A percentile compares a stretch with the other conserved stretches of the same genome.
These are phyloP conservation scores for Blomia tropicalis DNA, from an alignment of 2,888 invertebrate genomes.

Conservation along the genomic window DNA sequence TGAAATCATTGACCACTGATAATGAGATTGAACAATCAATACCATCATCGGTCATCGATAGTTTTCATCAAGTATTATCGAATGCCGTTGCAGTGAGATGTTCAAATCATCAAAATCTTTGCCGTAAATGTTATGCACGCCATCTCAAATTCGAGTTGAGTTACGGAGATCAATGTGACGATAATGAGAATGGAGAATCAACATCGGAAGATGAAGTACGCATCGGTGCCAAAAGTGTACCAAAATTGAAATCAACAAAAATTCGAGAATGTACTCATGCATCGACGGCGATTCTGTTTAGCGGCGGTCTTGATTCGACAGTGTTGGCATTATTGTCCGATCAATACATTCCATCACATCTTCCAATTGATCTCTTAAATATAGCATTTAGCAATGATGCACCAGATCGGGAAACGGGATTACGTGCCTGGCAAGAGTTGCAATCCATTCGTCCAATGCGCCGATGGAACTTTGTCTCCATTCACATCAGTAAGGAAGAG, in stretches of 20 bases:
- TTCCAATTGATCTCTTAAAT: conserved; percentile 76
- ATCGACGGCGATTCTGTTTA: conserved; percentile 62
- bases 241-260: not conserved
- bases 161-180: too few species aligned
- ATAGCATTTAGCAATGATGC: conserved; percentile 66
- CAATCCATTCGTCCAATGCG: conserved; percentile 51
- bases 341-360: conserved; percentile 43
- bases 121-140: conserved; percentile 32
- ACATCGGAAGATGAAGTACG: conserved; percentile 18
- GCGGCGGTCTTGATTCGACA: conserved; percentile 92
- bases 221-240: conserved; percentile 6
- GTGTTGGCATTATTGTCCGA: conserved; percentile 64
- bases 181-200: not conserved
- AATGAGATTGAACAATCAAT: not conserved
- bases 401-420: conserved; percentile 68
- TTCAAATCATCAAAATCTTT: conserved; percentile 31
- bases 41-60: conserved; percentile 22
- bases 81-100: conserved; percentile 32
- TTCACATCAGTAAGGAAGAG: conserved; percentile 32
- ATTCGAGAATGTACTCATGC: conserved; percentile 26
- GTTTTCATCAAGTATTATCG: conserved; percentile 34
- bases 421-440: conserved; percentile 52
- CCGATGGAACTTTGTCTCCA: conserved; percentile 56
- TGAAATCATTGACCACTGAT: not conserved
- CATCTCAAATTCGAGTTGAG: too few species aligned